These are phyloP conservation scores for Sebastiscus albofasciatus DNA, from an alignment of 2,797 vertebrate genomes.

Conservation along the genomic window DNA sequence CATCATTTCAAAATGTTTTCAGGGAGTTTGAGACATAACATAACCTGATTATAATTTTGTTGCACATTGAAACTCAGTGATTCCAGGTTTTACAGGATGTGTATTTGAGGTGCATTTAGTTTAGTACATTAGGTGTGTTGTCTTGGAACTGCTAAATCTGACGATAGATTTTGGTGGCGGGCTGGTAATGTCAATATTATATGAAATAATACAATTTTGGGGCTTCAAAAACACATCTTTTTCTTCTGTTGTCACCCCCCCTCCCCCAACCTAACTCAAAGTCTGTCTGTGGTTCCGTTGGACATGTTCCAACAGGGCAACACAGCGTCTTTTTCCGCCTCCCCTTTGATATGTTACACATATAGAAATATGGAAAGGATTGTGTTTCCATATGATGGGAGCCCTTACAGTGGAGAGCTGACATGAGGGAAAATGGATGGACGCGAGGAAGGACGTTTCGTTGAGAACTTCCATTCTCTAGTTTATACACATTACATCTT, in stretches of 20 bases:
- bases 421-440: background rate
- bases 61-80: background rate
- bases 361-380: background rate
- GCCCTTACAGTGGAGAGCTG: background rate
- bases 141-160: background rate
- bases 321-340: background rate
- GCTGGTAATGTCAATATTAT: background rate
- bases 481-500: background rate
- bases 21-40: background rate
- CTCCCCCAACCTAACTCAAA: background rate
- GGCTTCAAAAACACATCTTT: background rate
- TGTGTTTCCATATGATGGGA: slow-evolving; percentile 30
- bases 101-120: background rate
- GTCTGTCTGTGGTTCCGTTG: background rate
- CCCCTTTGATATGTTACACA: slow-evolving; percentile 19
- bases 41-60: background rate
- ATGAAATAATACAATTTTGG: background rate
- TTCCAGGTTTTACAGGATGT: background rate
- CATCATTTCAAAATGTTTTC: background rate
- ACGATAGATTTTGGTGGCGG: background rate
- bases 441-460: background rate
- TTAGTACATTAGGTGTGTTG: background rate
- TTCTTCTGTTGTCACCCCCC: background rate
- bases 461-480: background rate
- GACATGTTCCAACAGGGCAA: background rate